Evolutionary conservation across 1,140 invertebrate genomes (phyloP), one percentile per base, ranked within the genome.

Genomic region (Ceratoteleas bidentatus): DNA sequence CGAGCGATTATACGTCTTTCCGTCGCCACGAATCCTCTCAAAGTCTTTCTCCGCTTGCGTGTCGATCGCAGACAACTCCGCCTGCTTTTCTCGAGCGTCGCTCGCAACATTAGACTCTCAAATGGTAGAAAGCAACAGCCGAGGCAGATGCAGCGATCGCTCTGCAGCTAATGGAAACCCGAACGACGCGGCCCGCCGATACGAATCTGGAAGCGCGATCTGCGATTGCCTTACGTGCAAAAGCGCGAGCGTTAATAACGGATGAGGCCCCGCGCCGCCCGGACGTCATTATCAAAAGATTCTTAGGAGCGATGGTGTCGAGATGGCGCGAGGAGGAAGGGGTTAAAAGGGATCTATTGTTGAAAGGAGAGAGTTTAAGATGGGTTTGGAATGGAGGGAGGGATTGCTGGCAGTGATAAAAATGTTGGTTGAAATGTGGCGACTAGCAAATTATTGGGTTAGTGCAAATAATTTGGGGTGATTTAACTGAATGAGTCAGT

Each of bases 41-140:
- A 60, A 72, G 73, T 76, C 66, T 47, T 8, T 64, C 24, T 66
- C 60, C 43, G 16, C 54, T 82, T 49, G 68, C 72, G 79, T 76
- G 79, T 68, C 74, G 72, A 81, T 81, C 60, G 66, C 45, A 81
- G 73, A 82, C 80, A 77, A 82, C 61, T 61, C 50, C 50, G 69
- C 73, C 52, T 24, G 80, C 80, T 82, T 77, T 77, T 74, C 54
- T 24, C 73, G 56, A 68, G 33, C 43, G 9, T 13, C 73, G 56
- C 73, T 40, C 43, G 9, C 13, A 47, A 77, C 68, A 82, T 76
- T 82, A 82, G 80, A 77, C 73, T 82, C 79, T 47, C 72, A 81
- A 81, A 81, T 76, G 50, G 72, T 62, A 70, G 73, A 81, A 81
- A 75, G 78, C 78, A 81, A 81, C 78, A 76, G 72, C 66, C 78